phyloP scores from a whole-genome alignment of 1,140 invertebrate species.

The Eurosta solidaginis region DNA sequence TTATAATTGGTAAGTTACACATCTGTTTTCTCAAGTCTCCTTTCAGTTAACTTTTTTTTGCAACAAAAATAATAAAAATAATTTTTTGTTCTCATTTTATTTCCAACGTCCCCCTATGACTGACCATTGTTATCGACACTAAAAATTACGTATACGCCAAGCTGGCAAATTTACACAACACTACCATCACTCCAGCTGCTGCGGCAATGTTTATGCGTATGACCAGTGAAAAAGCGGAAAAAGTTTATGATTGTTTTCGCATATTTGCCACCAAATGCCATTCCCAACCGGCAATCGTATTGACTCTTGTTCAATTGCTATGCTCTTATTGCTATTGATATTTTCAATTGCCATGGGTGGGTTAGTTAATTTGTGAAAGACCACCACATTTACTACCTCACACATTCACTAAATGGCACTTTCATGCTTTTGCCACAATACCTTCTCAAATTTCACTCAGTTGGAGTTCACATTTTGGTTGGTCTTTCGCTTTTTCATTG shows the following conservation, averaged over 20 bases:
- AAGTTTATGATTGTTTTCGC: conserved; percentile 5
- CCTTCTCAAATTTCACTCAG: background rate
- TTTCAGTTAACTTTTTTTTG: too few relatives aligned
- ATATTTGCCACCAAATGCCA: conserved; percentile 6
- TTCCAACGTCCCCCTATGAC: background rate
- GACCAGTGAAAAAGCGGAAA: background rate
- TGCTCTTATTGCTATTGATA: background rate
- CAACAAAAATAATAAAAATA: background rate
- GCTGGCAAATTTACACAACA: conserved; percentile 5
- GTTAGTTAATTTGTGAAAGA: background rate
- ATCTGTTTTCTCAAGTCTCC: background rate
- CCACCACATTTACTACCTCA: background rate
- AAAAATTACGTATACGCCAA: background rate
- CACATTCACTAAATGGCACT: background rate
- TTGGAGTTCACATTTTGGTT: background rate
- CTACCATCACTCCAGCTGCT: too few relatives aligned
- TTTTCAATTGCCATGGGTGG: background rate
- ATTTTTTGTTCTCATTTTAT: background rate
- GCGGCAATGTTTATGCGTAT: background rate
- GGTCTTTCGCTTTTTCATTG: background rate
- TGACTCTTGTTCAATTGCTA: background rate
- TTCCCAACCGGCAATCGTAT: background rate
- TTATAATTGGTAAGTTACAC: too few relatives aligned
- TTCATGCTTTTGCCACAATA: background rate
- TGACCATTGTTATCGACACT: background rate